Evolutionary conservation across 2,888 invertebrate species (phyloP), one percentile per base, ranked within the genome.

Genomic region (Drosophila falleni): DNA sequence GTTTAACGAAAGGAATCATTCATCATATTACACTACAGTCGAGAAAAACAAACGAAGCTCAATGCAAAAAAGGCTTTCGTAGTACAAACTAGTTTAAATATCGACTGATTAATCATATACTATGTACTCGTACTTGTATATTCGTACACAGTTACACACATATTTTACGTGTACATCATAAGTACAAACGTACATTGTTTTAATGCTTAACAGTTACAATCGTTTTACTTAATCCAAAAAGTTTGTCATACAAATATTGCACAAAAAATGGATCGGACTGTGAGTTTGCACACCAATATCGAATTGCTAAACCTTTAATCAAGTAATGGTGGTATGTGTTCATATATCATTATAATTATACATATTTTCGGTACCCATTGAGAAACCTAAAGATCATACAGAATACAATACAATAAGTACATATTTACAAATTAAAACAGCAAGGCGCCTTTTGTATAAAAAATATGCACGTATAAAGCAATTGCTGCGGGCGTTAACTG

Each of bases 211-310:
- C 76, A 80, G 41, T 60, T 71, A 80, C 65, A 71, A 53, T 69
- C 76, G 49, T 74, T 47, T 83, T 85, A 74, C 80, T 79, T 82
- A 89, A 89, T 78, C 75, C 78, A 89, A 86, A 88, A 86, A 88
- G 87, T 76, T 81, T 90, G 87, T 90, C 89, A 90, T 90, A 87
- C 87, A 87, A 87, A 89, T 90, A 88, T 89, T 89, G 89, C 87
- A 89, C 85, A 88, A 89, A 80, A 88, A 90, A 89, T 89, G 89
- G 89, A 89, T 89, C 89, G 89, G 89, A 90, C 90, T 82, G 74
- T 80, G 75, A 86, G 77, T 86, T 78, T 82, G 86, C 78, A 78
- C 69, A 73, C 74, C 84, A 74, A 75, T 80, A 79, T 73, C 66
- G 75, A 73, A 84, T 83, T 71, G 81, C 81, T 80, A 72, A 82